Base-by-base conservation (phyloP, 2,113 vertebrate genomes). In the Patagioenas fasciata region DNA sequence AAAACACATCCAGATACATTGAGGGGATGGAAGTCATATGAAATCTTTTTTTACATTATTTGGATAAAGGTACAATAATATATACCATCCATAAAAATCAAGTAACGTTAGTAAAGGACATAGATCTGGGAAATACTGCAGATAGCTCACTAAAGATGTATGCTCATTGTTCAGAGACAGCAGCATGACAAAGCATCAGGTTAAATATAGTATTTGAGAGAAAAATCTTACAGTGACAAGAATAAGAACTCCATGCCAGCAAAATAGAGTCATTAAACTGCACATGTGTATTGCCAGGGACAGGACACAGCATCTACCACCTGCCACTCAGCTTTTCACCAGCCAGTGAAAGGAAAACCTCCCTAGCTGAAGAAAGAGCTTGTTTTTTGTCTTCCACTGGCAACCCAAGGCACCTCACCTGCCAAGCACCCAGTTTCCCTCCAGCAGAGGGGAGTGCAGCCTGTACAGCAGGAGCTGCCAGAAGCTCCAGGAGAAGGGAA, bases 381-480 rank as follows among this genome's bases (percentile, higher is more conserved):
- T 19, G 72, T 48, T 23, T 95, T 71, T 26, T 48, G 21, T 17
- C 75, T 74, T 51, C 85, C 47, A 13, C 5, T 5, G 69, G 54
- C 50, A 65, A 8, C 23, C 31, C 91, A 66, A 62, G 85, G 58
- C 47, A 34, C 16, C 21, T 80, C 1, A 0, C 62, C 77, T 9
- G 5, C 54, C 11, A 3, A 82, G 44, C 32, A 26, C 54, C 1
- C 9, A 51, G 20, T 9, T 44, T 93, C 82, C 82, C 77, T 92
- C 95, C 96, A 96, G 96, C 92, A 96, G 95, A 96, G 93, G 93
- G 88, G 93, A 79, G 95, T 94, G 85, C 88, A 96, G 95, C 83
- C 92, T 95, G 48, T 84, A 4, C 75, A n/a, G 80, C 85, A 36
- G 2, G 73, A 81, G 77, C 72, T 34, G 56, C 50, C 67, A 25